Conservation (phyloP, 2,888 invertebrate species). For the Lithophane ornitopus region DNA sequence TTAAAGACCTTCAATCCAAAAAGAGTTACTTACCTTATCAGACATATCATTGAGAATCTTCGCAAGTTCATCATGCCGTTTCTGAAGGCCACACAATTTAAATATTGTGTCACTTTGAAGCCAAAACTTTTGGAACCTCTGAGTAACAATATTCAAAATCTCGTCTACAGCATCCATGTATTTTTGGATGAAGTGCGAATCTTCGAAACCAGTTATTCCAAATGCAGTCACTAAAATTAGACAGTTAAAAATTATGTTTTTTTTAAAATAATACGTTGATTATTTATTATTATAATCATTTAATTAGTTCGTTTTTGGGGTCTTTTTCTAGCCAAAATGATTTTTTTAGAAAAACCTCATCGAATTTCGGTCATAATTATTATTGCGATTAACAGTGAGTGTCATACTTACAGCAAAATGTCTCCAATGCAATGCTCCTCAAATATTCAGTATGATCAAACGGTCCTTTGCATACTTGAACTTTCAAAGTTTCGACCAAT, state of each 20-base stretch:
- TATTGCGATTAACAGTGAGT: background rate
- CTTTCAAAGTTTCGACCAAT: constrained; percentile 61
- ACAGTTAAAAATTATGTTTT: background rate
- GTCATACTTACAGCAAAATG: constrained; percentile 72
- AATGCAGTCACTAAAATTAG: constrained; percentile 62
- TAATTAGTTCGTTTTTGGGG: too few relatives aligned
- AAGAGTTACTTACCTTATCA: constrained; percentile 59
- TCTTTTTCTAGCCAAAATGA: background rate
- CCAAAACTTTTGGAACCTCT: constrained; percentile 68
- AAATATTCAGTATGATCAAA: constrained; percentile 69
- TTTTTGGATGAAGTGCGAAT: constrained; percentile 53
- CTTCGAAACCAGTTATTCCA: constrained; percentile 61
- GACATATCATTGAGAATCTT: constrained; percentile 67
- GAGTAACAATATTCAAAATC: constrained; percentile 52
- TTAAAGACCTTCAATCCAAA: too few relatives aligned
- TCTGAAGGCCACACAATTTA: constrained; percentile 66
- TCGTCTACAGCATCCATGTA: constrained; percentile 58
- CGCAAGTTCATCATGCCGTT: constrained; percentile 63
- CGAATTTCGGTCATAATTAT: background rate
- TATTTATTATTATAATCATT: background rate
- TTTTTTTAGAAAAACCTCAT: background rate
- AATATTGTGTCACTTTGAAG: constrained; percentile 65
- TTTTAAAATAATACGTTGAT: background rate
- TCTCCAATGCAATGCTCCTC: constrained; percentile 67
- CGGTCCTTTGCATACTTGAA: constrained; percentile 58